Percentiles rank a stretch among this genome's conserved stretches.
phyloP scores from a whole-genome alignment of 2,113 vertebrate species.

The Anser cygnoides region DNA sequence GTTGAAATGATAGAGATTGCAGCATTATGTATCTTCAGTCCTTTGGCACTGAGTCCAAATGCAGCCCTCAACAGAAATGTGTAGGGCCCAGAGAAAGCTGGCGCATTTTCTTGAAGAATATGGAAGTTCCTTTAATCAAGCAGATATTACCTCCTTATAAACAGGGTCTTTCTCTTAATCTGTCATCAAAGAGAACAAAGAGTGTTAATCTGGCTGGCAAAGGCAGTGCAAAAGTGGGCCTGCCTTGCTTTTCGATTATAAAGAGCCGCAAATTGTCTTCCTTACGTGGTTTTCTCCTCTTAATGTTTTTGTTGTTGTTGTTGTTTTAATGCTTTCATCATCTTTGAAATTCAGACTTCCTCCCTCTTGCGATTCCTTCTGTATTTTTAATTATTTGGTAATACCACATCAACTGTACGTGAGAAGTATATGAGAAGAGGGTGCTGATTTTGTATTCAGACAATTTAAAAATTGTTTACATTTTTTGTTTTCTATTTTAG shows the following conservation, averaged over 20 bases:
- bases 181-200: neutral
- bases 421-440: neutral
- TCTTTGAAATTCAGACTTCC: neutral
- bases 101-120: neutral
- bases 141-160: neutral
- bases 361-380: neutral
- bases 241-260: neutral
- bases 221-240: neutral
- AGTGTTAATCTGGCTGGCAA: neutral
- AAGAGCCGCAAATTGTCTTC: neutral
- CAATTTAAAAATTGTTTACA: neutral
- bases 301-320: neutral
- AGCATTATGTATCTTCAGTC: neutral
- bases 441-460: neutral
- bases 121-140: constrained; percentile 13
- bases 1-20: neutral
- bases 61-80: neutral
- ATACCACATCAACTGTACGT: neutral
- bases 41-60: neutral
- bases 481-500: neutral
- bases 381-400: neutral
- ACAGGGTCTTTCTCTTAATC: neutral
- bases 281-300: neutral
- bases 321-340: neutral
- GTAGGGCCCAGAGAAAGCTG: neutral